Evolutionary conservation across 2,888 invertebrate genomes (phyloP).

Genomic region (Cordylochernes scorpioides): DNA sequence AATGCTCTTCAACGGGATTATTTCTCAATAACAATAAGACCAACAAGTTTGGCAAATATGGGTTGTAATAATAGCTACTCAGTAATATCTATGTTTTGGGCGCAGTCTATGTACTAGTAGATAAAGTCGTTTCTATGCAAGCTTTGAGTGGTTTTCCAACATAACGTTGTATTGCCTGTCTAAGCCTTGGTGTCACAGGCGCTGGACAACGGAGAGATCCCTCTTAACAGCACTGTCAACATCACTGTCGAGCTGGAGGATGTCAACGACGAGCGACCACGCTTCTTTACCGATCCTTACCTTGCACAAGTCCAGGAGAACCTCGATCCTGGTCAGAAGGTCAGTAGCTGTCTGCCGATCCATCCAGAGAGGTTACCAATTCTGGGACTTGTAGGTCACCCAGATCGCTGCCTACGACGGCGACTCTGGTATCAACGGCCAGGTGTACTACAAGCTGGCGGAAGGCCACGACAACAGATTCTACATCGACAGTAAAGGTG

Average conservation of each 20-base stretch:
- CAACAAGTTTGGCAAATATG: too few relatives aligned
- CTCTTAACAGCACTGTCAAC: slow-evolving; percentile 31
- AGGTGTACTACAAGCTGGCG: slow-evolving; percentile 46
- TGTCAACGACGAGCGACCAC: slow-evolving; percentile 54
- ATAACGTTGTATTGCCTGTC: too few relatives aligned
- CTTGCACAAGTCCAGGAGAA: slow-evolving; percentile 46
- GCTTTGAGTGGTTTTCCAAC: too few relatives aligned
- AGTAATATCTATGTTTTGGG: too few relatives aligned
- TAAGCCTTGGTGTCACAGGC: too few relatives aligned
- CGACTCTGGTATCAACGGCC: slow-evolving; percentile 56
- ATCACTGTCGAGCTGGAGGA: slow-evolving; percentile 55
- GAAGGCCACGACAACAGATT: slow-evolving; percentile 28
- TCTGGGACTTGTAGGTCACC: slow-evolving; percentile 26
- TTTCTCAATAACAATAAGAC: too few relatives aligned
- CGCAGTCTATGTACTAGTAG: too few relatives aligned
- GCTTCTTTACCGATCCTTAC: slow-evolving; percentile 52
- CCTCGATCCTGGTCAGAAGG: slow-evolving; percentile 35
- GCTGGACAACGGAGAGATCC: slow-evolving; percentile 39
- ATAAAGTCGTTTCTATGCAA: too few relatives aligned
- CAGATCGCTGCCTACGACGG: slow-evolving; percentile 55
- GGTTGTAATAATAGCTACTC: too few relatives aligned
- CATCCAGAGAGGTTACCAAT: not conserved
- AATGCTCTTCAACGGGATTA: too few relatives aligned
- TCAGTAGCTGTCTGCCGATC: too few relatives aligned
- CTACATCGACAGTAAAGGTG: slow-evolving; percentile 44